A percentile compares a stretch with the other conserved stretches of the same genome.
phyloP scores from a whole-genome alignment of 1,140 invertebrate genomes.

The Trachelipus rathkii region DNA sequence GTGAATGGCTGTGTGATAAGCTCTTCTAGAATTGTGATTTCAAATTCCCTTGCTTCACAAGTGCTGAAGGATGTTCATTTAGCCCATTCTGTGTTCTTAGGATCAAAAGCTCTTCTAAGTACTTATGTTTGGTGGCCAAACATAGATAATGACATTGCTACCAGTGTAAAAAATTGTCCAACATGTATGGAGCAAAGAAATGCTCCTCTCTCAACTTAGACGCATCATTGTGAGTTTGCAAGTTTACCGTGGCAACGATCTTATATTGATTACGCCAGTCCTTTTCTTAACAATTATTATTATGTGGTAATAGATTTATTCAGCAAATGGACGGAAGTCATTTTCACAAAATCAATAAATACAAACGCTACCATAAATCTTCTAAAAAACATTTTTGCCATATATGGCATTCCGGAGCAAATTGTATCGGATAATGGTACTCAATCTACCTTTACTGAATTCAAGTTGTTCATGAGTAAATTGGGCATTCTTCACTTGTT shows the following conservation, averaged over 20 bases:
- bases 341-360: background rate
- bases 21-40: too few relatives aligned
- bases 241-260: constrained; percentile 47
- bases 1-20: too few relatives aligned
- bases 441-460: too few relatives aligned
- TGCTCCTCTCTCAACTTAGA: constrained; percentile 24
- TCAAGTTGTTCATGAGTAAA: too few relatives aligned
- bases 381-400: constrained; percentile 18
- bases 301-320: constrained; percentile 53
- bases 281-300: constrained; percentile 48
- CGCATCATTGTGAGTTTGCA: constrained; percentile 43
- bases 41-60: too few relatives aligned
- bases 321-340: constrained; percentile 56
- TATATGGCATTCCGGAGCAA: too few relatives aligned
- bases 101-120: too few relatives aligned
- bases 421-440: too few relatives aligned
- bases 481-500: too few relatives aligned
- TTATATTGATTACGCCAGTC: constrained; percentile 53
- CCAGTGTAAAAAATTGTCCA: constrained; percentile 51
- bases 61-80: too few relatives aligned
- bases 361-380: constrained; percentile 14
- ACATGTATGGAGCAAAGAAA: constrained; percentile 48
- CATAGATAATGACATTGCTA: constrained; percentile 50
- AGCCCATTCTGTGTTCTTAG: too few relatives aligned
- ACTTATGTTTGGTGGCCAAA: constrained; percentile 50